Base-by-base conservation (phyloP, 2,113 vertebrate genomes). In the Labeo rohita region DNA sequence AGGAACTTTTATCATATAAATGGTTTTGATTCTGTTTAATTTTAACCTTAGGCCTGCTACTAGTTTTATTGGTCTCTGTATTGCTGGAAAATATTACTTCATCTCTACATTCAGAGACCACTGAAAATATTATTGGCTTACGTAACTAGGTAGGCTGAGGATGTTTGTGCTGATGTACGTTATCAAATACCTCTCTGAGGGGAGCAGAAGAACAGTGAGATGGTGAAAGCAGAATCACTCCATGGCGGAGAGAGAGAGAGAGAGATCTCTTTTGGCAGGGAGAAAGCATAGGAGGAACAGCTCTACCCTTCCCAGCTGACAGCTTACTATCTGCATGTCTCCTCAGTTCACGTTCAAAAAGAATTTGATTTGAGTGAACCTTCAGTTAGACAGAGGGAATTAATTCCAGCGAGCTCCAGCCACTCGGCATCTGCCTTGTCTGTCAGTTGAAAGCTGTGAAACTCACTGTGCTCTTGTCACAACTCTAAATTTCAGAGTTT, bases 311-410 rank as follows among this genome's bases (percentile, higher is more conserved):
- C 65, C 34, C 63, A 84, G 84, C 68, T 79, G 84, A 83, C 80
- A 65, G 78, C 86, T 52, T 77, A 76, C 80, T 83, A 77, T 73
- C 83, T 73, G 73, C 12, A 73, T 87, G 82, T 89, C 88, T 89
- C 83, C 28, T 47, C 70, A 43, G 86, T 89, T 92, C 85, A 85
- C 88, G 72, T 92, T 93, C 92, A 93, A 92, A 93, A 90, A 91
- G 92, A 94, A 92, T 93, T 66, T 10, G 92, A 91, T 93, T 92
- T 92, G 92, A 93, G 88, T 63, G 85, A 88, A 92, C 74, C 74
- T 91, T 88, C 80, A 78, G 90, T 86, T 81, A n/a, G 85, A 82
- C 75, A 79, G 50, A 65, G 77, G 86, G 70, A 76, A 83, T 85
- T 85, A 83, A 87, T 87, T 90, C 91, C 88, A 86, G 81, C 23